A percentile compares a stretch with the other conserved stretches of the same genome.
These are phyloP conservation scores for Tachysurus vachellii DNA, from an alignment of 2,113 vertebrate genomes.

Conservation along the genomic window DNA sequence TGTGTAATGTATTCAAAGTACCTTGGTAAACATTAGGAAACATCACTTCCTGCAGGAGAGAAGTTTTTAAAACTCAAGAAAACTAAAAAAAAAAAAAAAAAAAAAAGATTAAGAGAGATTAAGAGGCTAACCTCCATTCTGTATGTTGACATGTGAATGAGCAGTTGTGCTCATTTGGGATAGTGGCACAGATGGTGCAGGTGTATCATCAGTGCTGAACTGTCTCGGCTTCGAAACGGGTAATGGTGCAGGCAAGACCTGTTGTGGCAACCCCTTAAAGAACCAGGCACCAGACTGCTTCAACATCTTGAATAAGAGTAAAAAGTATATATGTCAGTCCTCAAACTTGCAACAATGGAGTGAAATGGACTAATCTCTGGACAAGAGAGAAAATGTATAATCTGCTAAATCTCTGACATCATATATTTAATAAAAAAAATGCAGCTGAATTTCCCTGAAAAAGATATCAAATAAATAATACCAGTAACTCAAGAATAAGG, in stretches of 20 bases:
- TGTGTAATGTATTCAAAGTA: neutral
- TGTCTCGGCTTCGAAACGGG: conserved; percentile 73
- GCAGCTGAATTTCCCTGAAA: neutral
- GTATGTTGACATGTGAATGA: neutral
- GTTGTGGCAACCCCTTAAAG: conserved; percentile 89
- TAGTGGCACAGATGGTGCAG: conserved; percentile 11
- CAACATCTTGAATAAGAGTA: conserved; percentile 76
- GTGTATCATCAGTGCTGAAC: conserved; percentile 48
- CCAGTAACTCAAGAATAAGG: neutral
- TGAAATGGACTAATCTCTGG: conserved; percentile 13
- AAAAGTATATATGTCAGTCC: neutral
- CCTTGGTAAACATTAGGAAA: neutral
- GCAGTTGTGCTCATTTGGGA: conserved; percentile 55
- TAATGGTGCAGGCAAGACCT: conserved; percentile 81
- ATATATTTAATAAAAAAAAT: neutral
- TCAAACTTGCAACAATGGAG: neutral
- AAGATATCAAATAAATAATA: neutral
- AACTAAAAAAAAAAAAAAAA: neutral
- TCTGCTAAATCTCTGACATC: neutral
- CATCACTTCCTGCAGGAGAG: neutral
- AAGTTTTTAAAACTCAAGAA: neutral
- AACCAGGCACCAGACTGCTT: conserved; percentile 95
- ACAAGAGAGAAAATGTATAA: conserved; percentile 7
- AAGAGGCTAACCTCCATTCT: conserved; percentile 32
- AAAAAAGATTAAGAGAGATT: neutral